phyloP scores from a whole-genome alignment of 1,140 invertebrate species.

The Drosophila micromelanica region DNA sequence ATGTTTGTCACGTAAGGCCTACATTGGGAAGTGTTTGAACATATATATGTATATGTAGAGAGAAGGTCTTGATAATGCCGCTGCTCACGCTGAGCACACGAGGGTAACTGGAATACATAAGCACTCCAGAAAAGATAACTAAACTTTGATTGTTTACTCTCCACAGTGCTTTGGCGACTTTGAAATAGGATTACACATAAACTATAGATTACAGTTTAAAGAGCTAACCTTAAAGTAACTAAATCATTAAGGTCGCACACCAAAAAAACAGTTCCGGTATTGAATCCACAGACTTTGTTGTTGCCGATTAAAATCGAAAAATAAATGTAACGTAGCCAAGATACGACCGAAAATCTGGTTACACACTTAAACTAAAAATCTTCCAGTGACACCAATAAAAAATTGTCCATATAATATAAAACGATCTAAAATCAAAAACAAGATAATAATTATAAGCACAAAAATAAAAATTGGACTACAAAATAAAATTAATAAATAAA shows the following conservation, averaged over 20 bases:
- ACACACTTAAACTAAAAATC: too few relatives aligned
- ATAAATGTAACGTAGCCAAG: too few relatives aligned
- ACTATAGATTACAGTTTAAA: conserved; percentile 1
- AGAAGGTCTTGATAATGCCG: conserved; percentile 20
- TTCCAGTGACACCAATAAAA: too few relatives aligned
- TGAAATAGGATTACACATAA: not conserved
- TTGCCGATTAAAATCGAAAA: too few relatives aligned
- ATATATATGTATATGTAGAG: not conserved
- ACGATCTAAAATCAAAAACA: too few relatives aligned
- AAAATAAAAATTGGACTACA: too few relatives aligned
- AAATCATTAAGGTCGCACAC: too few relatives aligned
- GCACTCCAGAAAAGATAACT: conserved; percentile 16
- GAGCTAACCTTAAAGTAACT: not conserved
- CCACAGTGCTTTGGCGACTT: not conserved
- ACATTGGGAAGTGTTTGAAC: not conserved
- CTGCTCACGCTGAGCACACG: conserved; percentile 25
- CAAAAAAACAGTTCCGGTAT: not conserved
- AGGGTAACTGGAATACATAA: conserved; percentile 6
- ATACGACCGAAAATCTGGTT: too few relatives aligned
- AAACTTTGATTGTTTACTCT: conserved; percentile 5
- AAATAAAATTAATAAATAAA: too few relatives aligned
- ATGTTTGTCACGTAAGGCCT: conserved; percentile 11
- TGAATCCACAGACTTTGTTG: not conserved
- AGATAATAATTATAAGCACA: too few relatives aligned
- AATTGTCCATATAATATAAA: too few relatives aligned